Conservation (phyloP, 2,113 vertebrate species). For the Plecotus auritus region DNA sequence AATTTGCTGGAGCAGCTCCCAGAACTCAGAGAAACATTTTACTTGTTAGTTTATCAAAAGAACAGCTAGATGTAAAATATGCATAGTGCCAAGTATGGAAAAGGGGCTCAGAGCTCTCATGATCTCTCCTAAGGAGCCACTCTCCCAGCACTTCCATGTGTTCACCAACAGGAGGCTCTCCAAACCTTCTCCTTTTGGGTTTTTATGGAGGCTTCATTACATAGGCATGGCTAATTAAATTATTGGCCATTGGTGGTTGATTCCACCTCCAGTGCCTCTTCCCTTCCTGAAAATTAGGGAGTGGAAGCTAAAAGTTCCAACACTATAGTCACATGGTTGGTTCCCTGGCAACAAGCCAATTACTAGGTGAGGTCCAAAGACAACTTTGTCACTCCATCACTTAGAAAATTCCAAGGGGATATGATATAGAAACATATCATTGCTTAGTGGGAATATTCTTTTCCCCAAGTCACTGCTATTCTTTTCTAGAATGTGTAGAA, state of each 20-base stretch:
- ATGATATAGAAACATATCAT: background rate
- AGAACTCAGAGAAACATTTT: background rate
- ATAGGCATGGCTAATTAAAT: background rate
- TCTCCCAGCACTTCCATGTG: background rate
- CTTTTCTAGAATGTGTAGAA: background rate
- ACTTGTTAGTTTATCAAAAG: background rate
- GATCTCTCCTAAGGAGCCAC: background rate
- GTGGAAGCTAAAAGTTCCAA: background rate
- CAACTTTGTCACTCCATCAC: background rate
- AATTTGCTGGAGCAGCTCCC: background rate
- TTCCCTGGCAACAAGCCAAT: background rate
- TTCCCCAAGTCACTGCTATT: background rate
- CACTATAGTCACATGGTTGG: background rate
- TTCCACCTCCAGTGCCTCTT: background rate
- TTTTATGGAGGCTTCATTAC: background rate
- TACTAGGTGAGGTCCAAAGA: background rate
- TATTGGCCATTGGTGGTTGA: background rate
- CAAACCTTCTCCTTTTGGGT: background rate
- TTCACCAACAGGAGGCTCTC: background rate
- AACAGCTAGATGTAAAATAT: background rate
- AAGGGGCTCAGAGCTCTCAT: background rate
- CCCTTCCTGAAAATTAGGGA: background rate
- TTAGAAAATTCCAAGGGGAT: background rate
- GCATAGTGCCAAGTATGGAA: background rate
- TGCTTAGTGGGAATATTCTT: background rate